Conservation (phyloP, 2,113 vertebrate species). For the Mastomys coucha region DNA sequence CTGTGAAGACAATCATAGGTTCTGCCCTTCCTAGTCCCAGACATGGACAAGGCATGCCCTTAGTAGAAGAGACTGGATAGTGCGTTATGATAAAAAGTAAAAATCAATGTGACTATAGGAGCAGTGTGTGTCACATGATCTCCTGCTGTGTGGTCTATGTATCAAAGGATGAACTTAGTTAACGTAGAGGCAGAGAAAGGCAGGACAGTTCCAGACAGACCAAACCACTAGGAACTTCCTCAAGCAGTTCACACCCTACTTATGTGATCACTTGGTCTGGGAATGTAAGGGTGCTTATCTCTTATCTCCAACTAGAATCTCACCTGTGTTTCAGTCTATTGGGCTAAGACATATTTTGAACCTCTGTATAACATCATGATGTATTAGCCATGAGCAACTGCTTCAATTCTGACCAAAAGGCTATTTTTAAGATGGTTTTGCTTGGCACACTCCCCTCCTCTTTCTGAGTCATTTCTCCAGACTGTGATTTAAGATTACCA, state of each 20-base stretch:
- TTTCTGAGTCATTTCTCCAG: conserved; percentile 37
- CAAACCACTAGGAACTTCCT: not conserved
- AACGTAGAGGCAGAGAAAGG: not conserved
- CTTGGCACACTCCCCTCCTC: not conserved
- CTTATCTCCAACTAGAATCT: conserved; percentile 42
- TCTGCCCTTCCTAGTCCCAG: not conserved
- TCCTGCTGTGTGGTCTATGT: not conserved
- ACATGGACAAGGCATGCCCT: not conserved
- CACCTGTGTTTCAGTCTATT: not conserved
- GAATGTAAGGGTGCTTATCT: conserved; percentile 53
- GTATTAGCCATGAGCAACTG: not conserved
- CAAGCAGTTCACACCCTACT: not conserved
- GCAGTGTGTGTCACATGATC: not conserved
- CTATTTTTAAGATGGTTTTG: conserved; percentile 48
- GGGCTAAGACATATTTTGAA: conserved; percentile 19
- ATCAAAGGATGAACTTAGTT: not conserved
- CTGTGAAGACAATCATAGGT: not conserved
- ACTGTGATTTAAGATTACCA: not conserved
- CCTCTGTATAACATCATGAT: not conserved
- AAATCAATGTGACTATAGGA: not conserved
- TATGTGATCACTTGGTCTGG: conserved; percentile 40
- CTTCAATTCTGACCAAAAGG: not conserved
- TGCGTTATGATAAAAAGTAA: fast-evolving
- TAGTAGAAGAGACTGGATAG: not conserved
- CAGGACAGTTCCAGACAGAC: not conserved